Percentiles rank a stretch among this genome's conserved stretches.
Conservation (phyloP, 2,888 invertebrate genomes). For the Germaria angustata region DNA sequence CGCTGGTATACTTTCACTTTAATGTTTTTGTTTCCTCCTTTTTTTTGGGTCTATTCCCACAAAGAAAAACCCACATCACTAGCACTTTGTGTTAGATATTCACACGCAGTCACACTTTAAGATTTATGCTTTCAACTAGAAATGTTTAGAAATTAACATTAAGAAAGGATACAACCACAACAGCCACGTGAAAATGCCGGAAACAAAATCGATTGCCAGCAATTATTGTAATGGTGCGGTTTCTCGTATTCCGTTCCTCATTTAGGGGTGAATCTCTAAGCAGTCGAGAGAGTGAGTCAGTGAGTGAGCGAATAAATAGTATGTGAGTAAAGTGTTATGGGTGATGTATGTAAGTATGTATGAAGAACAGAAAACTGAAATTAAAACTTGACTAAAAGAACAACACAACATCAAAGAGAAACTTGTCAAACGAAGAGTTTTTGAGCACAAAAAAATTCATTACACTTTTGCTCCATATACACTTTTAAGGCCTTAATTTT, state of each 20-base stretch:
- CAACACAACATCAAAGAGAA: not conserved
- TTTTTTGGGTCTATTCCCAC: not conserved
- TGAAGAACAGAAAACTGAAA: constrained; percentile 12
- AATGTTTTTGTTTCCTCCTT: not conserved
- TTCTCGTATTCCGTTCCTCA: constrained; percentile 9
- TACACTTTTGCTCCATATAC: not conserved
- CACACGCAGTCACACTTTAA: not conserved
- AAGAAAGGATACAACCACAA: constrained; percentile 51
- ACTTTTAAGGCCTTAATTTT: not conserved
- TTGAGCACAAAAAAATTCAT: not conserved
- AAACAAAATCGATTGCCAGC: constrained; percentile 78
- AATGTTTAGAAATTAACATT: constrained; percentile 1
- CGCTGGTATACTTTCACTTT: constrained; percentile 39
- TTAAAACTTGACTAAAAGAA: not conserved
- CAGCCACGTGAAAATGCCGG: constrained; percentile 79
- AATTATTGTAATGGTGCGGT: constrained; percentile 52
- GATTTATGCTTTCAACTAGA: not conserved
- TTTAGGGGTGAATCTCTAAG: constrained; percentile 49
- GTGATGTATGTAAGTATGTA: not conserved
- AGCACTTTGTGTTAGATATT: not conserved
- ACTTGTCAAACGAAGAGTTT: not conserved
- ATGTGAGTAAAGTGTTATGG: not conserved
- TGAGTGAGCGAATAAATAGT: not conserved
- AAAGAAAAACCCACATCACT: constrained; percentile 1
- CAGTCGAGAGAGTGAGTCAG: not conserved